Evolutionary conservation across 2,797 vertebrate genomes (phyloP).

Genomic region (Cossypha polioptera): DNA sequence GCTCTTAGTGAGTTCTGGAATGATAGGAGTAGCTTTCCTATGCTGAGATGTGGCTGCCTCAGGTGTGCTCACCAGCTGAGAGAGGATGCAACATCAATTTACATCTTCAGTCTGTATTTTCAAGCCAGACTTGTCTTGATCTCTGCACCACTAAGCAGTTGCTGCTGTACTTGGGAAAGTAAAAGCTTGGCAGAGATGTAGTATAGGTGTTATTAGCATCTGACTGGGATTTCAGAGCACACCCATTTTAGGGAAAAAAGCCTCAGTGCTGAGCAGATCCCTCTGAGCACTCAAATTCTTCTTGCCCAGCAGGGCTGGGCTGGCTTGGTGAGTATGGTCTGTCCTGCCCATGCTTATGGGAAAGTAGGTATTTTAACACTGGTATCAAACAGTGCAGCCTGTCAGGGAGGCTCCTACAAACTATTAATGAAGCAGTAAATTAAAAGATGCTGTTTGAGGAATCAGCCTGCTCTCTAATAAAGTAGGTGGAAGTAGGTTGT

Average conservation of each 20-base stretch:
- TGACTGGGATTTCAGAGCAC: background rate
- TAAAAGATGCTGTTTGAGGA: background rate
- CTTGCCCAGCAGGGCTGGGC: background rate
- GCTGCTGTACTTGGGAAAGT: background rate
- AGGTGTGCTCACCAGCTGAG: background rate
- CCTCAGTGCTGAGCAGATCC: background rate
- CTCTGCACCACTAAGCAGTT: background rate
- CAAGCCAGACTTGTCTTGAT: background rate
- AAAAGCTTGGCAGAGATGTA: background rate
- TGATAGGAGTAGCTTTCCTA: background rate
- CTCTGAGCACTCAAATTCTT: background rate
- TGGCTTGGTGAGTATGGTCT: background rate
- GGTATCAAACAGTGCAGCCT: background rate
- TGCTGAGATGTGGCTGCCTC: background rate
- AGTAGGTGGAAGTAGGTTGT: background rate
- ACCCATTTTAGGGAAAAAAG: background rate
- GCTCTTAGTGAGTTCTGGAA: background rate
- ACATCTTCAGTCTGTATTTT: background rate
- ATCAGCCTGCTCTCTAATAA: background rate
- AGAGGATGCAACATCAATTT: background rate
- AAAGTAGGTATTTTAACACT: background rate
- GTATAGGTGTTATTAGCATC: accelerated
- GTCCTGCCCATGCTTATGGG: background rate
- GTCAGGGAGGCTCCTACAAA: background rate
- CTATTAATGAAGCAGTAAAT: background rate